These are phyloP conservation scores for Polietes domitor DNA, from an alignment of 2,888 invertebrate genomes.

Conservation along the genomic window DNA sequence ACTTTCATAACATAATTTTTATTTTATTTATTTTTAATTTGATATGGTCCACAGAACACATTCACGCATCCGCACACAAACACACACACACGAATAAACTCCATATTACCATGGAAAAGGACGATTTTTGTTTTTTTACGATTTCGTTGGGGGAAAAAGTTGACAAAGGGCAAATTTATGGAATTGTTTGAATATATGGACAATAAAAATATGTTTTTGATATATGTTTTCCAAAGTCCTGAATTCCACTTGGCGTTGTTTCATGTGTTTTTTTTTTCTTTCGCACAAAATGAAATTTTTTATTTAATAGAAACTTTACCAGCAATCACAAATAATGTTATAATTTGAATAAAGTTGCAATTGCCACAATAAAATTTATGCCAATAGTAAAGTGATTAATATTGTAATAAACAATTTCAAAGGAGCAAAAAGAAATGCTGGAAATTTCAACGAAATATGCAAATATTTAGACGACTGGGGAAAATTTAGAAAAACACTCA, in stretches of 20 bases:
- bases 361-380: conserved; percentile 68
- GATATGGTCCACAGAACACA: conserved; percentile 50
- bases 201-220: conserved; percentile 33
- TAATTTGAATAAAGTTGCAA: conserved; percentile 28
- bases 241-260: too few species aligned
- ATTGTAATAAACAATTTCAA: too few species aligned
- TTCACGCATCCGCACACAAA: too few species aligned
- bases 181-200: conserved; percentile 28
- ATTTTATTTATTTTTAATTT: conserved; percentile 50
- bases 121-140: neutral
- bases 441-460: too few species aligned
- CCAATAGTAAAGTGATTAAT: neutral
- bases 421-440: too few species aligned
- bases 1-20: conserved; percentile 49
- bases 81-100: neutral
- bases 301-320: conserved; percentile 42
- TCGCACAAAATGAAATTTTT: conserved; percentile 24
- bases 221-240: neutral
- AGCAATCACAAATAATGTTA: conserved; percentile 44
- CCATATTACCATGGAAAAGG: neutral
- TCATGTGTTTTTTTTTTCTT: neutral
- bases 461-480: too few species aligned
- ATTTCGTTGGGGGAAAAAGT: conserved; percentile 8
- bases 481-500: too few species aligned
- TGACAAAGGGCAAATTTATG: neutral